Evolutionary conservation across 2,113 vertebrate species (phyloP).

Genomic region (Mormoops blainvillei): DNA sequence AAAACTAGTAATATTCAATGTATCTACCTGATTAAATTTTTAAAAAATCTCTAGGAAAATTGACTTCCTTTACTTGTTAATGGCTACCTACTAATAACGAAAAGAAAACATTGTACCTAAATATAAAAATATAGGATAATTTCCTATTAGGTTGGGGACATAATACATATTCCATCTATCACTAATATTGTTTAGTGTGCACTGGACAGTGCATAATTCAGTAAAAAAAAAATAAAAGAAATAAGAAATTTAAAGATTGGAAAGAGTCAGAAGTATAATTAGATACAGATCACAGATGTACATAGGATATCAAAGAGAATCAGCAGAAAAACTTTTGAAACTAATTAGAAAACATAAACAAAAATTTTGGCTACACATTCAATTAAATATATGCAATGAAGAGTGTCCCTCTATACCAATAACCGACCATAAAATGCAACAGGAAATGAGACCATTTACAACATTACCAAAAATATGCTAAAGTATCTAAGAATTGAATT

Average conservation of each 20-base stretch:
- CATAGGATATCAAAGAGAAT: not conserved
- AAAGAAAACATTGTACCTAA: not conserved
- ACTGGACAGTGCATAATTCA: accelerated
- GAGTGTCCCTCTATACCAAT: not conserved
- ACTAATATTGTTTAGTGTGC: not conserved
- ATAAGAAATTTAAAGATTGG: not conserved
- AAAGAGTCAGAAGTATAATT: conserved; percentile 12
- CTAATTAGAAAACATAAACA: conserved; percentile 49
- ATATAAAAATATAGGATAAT: not conserved
- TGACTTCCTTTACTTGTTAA: not conserved
- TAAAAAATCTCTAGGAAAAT: not conserved
- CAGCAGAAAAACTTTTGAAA: conserved; percentile 17
- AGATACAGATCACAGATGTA: not conserved
- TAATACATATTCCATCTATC: not conserved
- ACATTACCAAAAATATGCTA: not conserved
- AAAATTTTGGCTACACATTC: not conserved
- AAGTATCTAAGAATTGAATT: conserved; percentile 30
- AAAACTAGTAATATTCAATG: not conserved
- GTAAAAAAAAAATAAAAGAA: not conserved
- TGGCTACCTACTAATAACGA: not conserved
- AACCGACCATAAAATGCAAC: not conserved
- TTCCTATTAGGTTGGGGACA: not conserved
- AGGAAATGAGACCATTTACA: conserved; percentile 14
- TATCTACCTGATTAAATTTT: not conserved
- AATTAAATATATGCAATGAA: not conserved